These are phyloP conservation scores for Verasper variegatus DNA, from an alignment of 2,113 vertebrate genomes.

Conservation along the genomic window DNA sequence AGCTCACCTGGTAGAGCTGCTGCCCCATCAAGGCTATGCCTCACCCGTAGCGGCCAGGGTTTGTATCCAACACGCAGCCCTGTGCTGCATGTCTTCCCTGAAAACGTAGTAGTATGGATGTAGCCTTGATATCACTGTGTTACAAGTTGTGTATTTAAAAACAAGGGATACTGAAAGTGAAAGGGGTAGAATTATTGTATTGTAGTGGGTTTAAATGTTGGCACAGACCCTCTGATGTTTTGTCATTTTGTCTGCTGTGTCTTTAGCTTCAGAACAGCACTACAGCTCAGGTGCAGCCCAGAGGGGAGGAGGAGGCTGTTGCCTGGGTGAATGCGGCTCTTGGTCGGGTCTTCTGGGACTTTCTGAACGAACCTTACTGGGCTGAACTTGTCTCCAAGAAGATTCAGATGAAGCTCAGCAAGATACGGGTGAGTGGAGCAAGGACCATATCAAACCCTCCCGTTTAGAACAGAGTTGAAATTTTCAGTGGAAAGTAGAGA, in stretches of 20 bases:
- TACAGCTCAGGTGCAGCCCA: constrained; percentile 24
- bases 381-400: constrained; percentile 95
- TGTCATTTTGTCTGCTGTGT: constrained; percentile 40
- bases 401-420: constrained; percentile 99
- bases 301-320: constrained; percentile 76
- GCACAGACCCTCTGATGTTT: neutral
- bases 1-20: no score
- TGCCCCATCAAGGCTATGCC: no score
- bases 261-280: constrained; percentile 58
- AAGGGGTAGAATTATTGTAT: neutral
- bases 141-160: neutral
- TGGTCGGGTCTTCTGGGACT: constrained; percentile 96
- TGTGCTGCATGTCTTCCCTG: no score
- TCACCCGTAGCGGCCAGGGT: no score
- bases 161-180: neutral
- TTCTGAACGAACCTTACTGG: constrained; percentile 96
- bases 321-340: constrained; percentile 95
- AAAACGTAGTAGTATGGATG: neutral
- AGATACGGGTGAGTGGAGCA: constrained; percentile 90
- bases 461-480: neutral
- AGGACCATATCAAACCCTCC: neutral
- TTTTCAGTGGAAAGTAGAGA: neutral
- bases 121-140: neutral
- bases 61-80: no score
- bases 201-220: neutral